Conservation (phyloP, 2,888 invertebrate species). For the Eristalinus sepulchralis region DNA sequence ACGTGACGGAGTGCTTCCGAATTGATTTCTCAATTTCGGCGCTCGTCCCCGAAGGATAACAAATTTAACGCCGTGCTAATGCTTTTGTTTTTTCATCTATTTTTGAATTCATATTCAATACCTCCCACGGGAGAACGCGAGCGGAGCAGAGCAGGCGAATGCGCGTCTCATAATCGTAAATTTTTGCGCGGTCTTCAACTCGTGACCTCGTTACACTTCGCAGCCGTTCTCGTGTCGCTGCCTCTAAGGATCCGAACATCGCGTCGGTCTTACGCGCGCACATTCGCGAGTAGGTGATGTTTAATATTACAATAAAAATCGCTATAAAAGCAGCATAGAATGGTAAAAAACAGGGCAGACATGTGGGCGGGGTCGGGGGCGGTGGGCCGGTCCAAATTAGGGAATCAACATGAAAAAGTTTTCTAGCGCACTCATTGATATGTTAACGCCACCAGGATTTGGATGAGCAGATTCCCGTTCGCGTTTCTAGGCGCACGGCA, state of each 20-base stretch:
- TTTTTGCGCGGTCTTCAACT: conserved; percentile 24
- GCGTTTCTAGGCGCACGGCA: neutral
- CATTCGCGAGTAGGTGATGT: conserved; percentile 8
- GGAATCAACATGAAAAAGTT: conserved; percentile 29
- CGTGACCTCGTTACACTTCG: conserved; percentile 23
- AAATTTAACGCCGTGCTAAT: neutral
- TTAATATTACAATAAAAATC: conserved; percentile 38
- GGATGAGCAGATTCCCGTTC: neutral
- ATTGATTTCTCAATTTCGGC: neutral
- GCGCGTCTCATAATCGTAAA: conserved; percentile 25
- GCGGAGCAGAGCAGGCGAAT: no score
- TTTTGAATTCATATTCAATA: neutral
- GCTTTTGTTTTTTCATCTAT: neutral
- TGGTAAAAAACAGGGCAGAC: neutral
- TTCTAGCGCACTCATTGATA: conserved; percentile 78
- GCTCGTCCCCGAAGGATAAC: neutral
- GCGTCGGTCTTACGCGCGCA: neutral
- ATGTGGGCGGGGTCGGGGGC: neutral
- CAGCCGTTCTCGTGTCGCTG: neutral
- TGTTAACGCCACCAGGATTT: neutral
- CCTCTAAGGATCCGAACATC: neutral
- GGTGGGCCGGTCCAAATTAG: conserved; percentile 13
- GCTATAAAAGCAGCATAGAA: conserved; percentile 29
- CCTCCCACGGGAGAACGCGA: neutral
- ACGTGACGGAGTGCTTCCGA: neutral